Conservation (phyloP, 2,113 vertebrate genomes). For the Nanger granti region DNA sequence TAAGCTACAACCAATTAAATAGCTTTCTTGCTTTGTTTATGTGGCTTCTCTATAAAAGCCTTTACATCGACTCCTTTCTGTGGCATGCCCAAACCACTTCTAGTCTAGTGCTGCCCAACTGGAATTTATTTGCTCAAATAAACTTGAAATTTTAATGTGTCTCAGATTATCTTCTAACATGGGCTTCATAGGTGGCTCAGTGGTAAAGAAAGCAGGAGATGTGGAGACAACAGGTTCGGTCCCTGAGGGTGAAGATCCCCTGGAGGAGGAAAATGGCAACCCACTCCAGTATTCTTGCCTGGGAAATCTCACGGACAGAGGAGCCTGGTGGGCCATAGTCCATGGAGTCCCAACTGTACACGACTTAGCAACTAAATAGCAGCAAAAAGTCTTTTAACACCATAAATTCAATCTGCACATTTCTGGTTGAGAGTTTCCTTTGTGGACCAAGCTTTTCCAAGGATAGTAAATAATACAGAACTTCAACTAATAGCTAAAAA, state of each 20-base stretch:
- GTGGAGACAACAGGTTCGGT: neutral
- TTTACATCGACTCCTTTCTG: neutral
- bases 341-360: neutral
- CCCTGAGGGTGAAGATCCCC: neutral
- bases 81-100: neutral
- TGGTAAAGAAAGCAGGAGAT: neutral
- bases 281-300: neutral
- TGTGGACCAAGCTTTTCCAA: neutral
- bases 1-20: neutral
- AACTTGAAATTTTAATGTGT: neutral
- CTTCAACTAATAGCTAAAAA: neutral
- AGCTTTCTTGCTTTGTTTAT: neutral
- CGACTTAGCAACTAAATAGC: neutral
- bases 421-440: neutral
- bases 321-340: neutral
- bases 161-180: neutral
- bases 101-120: neutral
- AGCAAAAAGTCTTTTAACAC: neutral
- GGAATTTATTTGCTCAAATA: neutral
- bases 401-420: neutral
- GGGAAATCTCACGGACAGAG: neutral
- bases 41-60: neutral
- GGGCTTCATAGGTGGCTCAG: neutral
- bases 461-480: neutral
- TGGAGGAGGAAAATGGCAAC: neutral